Conservation (phyloP, 2,888 invertebrate genomes). For the Imbricaverruca yamaguchii region DNA sequence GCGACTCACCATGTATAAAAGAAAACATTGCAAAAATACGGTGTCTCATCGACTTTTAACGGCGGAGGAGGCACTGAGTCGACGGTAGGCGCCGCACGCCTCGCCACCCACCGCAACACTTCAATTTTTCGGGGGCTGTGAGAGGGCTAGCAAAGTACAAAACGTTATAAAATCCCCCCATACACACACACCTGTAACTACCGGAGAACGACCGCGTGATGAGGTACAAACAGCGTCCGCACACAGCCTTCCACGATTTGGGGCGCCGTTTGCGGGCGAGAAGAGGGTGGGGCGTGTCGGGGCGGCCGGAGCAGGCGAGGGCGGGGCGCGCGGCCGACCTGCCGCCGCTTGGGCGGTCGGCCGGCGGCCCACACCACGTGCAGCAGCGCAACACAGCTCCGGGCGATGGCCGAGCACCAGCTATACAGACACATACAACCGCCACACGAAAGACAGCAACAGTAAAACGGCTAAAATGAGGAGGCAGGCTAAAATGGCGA, state of each 20-base stretch:
- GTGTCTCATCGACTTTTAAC: slow-evolving; percentile 21
- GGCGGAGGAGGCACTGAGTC: neutral
- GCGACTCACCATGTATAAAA: slow-evolving; percentile 15
- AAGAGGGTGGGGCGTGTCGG: neutral
- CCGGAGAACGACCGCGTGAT: neutral
- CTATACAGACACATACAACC: neutral
- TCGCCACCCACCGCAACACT: neutral
- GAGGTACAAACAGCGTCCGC: slow-evolving; percentile 7
- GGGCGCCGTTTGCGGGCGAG: neutral
- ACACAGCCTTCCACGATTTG: neutral
- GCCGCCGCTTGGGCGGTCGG: neutral
- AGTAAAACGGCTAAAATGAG: neutral
- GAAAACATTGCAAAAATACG: slow-evolving; percentile 22
- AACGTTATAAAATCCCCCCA: neutral
- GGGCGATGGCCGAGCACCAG: too few relatives aligned
- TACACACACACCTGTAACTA: neutral
- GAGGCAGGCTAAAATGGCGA: neutral
- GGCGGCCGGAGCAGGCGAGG: neutral
- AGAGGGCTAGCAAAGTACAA: slow-evolving; percentile 20
- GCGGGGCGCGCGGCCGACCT: neutral
- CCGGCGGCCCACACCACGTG: neutral
- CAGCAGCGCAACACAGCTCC: too few relatives aligned
- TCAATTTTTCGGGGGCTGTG: neutral
- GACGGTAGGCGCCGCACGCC: neutral
- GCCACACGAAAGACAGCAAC: slow-evolving; percentile 3